Evolutionary conservation across 1,140 invertebrate species (phyloP).

Genomic region (Cotesia typhae): DNA sequence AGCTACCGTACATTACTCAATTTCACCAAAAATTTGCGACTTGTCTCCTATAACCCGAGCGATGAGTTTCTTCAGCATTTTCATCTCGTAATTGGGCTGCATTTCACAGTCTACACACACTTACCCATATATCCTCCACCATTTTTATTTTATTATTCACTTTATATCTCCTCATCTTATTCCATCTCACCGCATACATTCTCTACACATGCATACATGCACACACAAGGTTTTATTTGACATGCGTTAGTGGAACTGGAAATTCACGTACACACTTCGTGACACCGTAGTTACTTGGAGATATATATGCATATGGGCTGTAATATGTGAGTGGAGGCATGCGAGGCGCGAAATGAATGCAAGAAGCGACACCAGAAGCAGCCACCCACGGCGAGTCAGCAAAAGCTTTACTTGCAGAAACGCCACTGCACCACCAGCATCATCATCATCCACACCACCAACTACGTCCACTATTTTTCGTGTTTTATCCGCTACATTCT

Average conservation of each 20-base stretch:
- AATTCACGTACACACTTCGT: slow-evolving; percentile 32
- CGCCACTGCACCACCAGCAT: background rate
- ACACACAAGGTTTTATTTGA: no score
- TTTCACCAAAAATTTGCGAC: slow-evolving; percentile 13
- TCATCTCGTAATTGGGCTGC: slow-evolving; percentile 47
- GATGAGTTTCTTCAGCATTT: slow-evolving; percentile 37
- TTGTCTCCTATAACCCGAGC: slow-evolving; percentile 3
- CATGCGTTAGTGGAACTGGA: slow-evolving; percentile 30
- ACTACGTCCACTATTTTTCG: background rate
- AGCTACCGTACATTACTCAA: slow-evolving; percentile 1
- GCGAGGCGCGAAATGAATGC: slow-evolving; percentile 29
- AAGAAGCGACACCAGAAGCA: slow-evolving; percentile 33
- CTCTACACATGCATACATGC: no score
- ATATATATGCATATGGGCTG: background rate
- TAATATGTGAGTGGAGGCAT: slow-evolving; percentile 9
- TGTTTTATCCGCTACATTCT: background rate
- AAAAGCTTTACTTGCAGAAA: slow-evolving; percentile 11
- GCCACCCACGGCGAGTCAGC: slow-evolving; percentile 53
- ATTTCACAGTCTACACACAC: slow-evolving; percentile 39
- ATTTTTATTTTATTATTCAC: no score
- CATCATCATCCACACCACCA: background rate
- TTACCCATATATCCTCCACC: background rate
- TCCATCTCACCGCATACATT: background rate
- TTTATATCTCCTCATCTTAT: slow-evolving; percentile 2
- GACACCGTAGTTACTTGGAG: background rate